Evolutionary conservation across 2,888 invertebrate genomes (phyloP).

Genomic region (Drosophila siamana): DNA sequence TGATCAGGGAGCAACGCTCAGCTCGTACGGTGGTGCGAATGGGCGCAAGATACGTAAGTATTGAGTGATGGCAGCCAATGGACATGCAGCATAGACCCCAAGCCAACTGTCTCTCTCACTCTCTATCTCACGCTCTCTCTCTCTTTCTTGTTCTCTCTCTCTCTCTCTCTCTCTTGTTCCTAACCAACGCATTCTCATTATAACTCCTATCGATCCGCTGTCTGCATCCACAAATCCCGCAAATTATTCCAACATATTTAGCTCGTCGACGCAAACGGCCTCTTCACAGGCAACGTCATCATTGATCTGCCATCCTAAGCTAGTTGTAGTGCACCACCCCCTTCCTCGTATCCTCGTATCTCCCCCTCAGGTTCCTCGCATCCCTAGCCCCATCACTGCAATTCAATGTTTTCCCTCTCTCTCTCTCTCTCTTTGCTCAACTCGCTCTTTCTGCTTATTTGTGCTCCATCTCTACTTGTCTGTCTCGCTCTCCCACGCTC

Average conservation of each 20-base stretch:
- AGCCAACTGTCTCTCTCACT: constrained; percentile 74
- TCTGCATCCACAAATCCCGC: constrained; percentile 8
- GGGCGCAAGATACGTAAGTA: constrained; percentile 85
- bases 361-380: constrained; percentile 10
- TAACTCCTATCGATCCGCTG: constrained; percentile 28
- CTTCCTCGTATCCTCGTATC: constrained; percentile 19
- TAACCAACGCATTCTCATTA: constrained; percentile 60
- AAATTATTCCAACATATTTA: constrained; percentile 47
- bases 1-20: constrained; percentile 70
- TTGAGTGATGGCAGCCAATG: constrained; percentile 61
- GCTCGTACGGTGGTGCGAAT: constrained; percentile 71
- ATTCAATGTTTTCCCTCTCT: constrained; percentile 27
- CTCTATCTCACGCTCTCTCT: constrained; percentile 59
- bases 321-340: constrained; percentile 53
- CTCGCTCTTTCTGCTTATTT: constrained; percentile 35
- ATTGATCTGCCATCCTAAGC: constrained; percentile 37
- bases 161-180: constrained; percentile 61
- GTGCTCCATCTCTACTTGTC: neutral
- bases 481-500: constrained; percentile 19
- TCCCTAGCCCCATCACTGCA: constrained; percentile 14
- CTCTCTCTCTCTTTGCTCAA: constrained; percentile 27
- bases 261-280: constrained; percentile 70
- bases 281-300: constrained; percentile 62
- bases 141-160: constrained; percentile 53
- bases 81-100: constrained; percentile 70